Evolutionary conservation across 2,888 invertebrate species (phyloP), one percentile per base, ranked within the genome.

Genomic region (Oligia latruncula): DNA sequence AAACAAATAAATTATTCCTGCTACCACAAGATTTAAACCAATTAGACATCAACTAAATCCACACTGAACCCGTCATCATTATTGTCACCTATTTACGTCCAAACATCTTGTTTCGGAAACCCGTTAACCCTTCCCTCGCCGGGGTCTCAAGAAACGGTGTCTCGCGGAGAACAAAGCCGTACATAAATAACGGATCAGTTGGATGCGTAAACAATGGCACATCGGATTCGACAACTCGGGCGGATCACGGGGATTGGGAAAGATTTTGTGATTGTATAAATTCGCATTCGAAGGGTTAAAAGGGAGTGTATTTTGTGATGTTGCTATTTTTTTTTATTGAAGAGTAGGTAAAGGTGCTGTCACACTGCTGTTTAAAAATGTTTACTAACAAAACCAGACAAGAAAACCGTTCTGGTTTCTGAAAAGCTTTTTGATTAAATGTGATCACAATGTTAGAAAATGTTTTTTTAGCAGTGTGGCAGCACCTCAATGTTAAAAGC

Each of bases 101-200:
- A 20, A 74, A 87, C 81, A 87, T 71, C 81, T 66, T 87, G 88
- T 85, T 80, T 78, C 62, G 78, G 74, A 81, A 92, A 91, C 91
- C 92, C 88, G 87, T 89, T 89, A 92, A 92, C 91, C 93, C 94
- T 92, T 91, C 88, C 78, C 85, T 87, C 91, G 91, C 90, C 88
- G 91, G 90, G 91, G 91, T 93, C 92, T 93, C 92, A 90, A 88
- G 91, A 89, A 91, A 92, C 90, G 90, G 91, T 91, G 91, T 90
- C 89, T 85, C 85, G 89, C 15, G 35, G 15, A 78, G 92, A 91
- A 92, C 91, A 93, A 89, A 95, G 94, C 94, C 93, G 76, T 86
- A 95, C 95, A 96, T 96, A 96, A 96, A 96, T 95, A 96, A 94
- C 93, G 93, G 95, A 96, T 96, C 95, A 94, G 93, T 93, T 92